These are phyloP conservation scores for Argyresthia albistria DNA, from an alignment of 2,888 invertebrate species.

Conservation along the genomic window DNA sequence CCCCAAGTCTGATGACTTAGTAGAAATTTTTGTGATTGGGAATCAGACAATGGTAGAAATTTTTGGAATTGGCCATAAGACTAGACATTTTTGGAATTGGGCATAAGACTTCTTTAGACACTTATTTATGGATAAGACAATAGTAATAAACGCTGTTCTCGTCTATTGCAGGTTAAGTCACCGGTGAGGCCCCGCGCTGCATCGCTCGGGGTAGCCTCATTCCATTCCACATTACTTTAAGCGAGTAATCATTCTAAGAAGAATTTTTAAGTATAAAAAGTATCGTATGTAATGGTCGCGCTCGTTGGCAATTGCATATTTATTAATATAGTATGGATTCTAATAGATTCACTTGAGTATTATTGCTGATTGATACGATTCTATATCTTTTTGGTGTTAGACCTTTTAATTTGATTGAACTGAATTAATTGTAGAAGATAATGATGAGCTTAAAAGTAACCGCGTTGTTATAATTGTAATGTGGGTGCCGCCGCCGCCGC, in stretches of 20 bases:
- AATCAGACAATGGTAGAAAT: too few relatives aligned
- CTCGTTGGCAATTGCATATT: constrained; percentile 45
- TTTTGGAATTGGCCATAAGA: too few relatives aligned
- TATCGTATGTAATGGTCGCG: constrained; percentile 38
- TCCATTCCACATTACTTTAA: constrained; percentile 71
- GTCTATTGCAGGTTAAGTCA: constrained; percentile 65
- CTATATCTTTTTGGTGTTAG: constrained; percentile 3
- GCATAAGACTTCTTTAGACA: too few relatives aligned
- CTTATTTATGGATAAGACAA: too few relatives aligned
- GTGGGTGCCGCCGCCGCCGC: background rate
- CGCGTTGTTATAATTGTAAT: background rate
- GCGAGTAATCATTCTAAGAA: constrained; percentile 63
- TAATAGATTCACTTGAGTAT: constrained; percentile 67
- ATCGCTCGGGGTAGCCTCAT: constrained; percentile 56
- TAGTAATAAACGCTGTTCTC: background rate
- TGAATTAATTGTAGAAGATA: background rate
- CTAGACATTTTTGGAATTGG: too few relatives aligned
- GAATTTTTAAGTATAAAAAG: constrained; percentile 57
- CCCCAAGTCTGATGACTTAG: too few relatives aligned
- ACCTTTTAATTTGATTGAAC: background rate
- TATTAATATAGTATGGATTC: constrained; percentile 66
- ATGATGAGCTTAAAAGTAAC: constrained; percentile 1
- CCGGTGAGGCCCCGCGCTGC: constrained; percentile 53
- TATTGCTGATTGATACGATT: constrained; percentile 63
- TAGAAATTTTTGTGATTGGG: too few relatives aligned